Percentiles rank a stretch among this genome's conserved stretches.
Conservation (phyloP, 2,888 invertebrate species). For the Mythimna albipuncta region DNA sequence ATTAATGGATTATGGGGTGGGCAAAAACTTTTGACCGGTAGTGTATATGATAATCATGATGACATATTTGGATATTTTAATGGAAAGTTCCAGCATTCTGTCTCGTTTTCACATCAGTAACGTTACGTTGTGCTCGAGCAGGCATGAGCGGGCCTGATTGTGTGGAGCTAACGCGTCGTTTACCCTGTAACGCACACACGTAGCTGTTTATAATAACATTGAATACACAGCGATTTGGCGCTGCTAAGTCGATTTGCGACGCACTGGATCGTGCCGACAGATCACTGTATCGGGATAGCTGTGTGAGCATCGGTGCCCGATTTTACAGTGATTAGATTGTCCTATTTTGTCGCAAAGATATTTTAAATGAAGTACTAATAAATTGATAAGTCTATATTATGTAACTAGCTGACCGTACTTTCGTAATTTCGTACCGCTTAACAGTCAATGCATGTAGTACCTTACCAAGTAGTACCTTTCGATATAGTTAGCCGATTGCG, state of each 20-base stretch:
- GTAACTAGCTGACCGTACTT: no score
- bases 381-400: no score
- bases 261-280: conserved; percentile 13
- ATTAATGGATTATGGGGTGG: no score
- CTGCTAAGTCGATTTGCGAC: conserved; percentile 17
- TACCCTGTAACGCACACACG: conserved; percentile 14
- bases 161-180: conserved; percentile 38
- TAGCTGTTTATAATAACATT: conserved; percentile 18
- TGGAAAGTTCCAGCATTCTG: conserved; percentile 1
- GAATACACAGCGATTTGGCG: conserved; percentile 34
- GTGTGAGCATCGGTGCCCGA: neutral
- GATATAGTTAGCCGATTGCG: no score
- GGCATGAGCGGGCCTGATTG: conserved; percentile 10
- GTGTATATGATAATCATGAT: no score
- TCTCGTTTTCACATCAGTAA: conserved; percentile 8
- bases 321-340: neutral
- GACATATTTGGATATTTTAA: neutral
- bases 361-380: neutral
- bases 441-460: no score
- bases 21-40: no score
- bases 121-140: conserved; percentile 19
- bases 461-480: no score
- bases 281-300: conserved; percentile 12
- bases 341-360: neutral
- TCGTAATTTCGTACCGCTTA: no score